phyloP scores from a whole-genome alignment of 2,888 invertebrate species.

The Caenorhabditis sp. region DNA sequence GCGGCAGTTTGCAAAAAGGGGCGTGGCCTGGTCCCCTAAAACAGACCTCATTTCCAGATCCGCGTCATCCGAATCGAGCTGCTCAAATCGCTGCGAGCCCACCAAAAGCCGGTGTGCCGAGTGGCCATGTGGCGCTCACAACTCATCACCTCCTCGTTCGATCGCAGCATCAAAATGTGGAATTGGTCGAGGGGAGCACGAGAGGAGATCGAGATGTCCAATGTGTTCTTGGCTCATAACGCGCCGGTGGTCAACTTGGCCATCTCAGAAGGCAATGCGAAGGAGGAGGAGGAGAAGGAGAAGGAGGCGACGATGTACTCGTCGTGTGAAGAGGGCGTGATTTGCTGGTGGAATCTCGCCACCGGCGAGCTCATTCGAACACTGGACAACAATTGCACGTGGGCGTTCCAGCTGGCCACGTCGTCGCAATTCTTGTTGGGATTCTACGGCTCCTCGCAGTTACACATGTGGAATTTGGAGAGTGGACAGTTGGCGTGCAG shows the following conservation, averaged over 20 bases:
- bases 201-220: slow-evolving; percentile 62
- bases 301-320: slow-evolving; percentile 66
- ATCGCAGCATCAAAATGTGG: slow-evolving; percentile 71
- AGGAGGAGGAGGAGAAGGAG: not conserved
- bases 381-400: slow-evolving; percentile 55
- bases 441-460: slow-evolving; percentile 63
- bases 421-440: slow-evolving; percentile 60
- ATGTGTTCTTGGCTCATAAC: slow-evolving; percentile 77
- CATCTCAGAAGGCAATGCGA: not conserved
- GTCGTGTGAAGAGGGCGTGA: slow-evolving; percentile 77
- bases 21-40: not conserved
- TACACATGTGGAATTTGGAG: slow-evolving; percentile 59
- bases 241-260: slow-evolving; percentile 68
- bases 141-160: slow-evolving; percentile 61
- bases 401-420: slow-evolving; percentile 61
- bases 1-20: no score
- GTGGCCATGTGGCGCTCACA: slow-evolving; percentile 43
- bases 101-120: slow-evolving; percentile 72
- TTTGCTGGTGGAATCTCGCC: slow-evolving; percentile 80
- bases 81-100: slow-evolving; percentile 61
- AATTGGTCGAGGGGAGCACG: slow-evolving; percentile 70
- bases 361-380: slow-evolving; percentile 66
- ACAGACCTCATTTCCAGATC: not conserved
- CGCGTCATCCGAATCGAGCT: slow-evolving; percentile 64
- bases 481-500: slow-evolving; percentile 52